A percentile compares a stretch with the other conserved stretches of the same genome.
Evolutionary conservation across 2,797 vertebrate genomes (phyloP).

Genomic region (Artibeus lituratus): DNA sequence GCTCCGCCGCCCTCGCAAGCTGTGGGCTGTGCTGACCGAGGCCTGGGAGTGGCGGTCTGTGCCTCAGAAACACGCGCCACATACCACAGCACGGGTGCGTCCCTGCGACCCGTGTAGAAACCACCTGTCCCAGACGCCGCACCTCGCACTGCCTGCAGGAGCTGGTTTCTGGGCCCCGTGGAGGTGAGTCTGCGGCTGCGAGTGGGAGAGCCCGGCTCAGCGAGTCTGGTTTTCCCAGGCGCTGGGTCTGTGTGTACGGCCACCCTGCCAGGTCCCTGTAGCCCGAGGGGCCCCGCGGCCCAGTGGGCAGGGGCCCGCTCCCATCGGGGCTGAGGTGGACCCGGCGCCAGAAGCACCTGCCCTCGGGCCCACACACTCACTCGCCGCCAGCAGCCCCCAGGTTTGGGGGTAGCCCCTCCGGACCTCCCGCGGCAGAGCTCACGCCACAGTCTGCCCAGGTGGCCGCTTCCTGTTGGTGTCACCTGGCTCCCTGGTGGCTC

Average conservation of each 20-base stretch:
- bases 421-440: constrained; percentile 22
- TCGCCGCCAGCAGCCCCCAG: neutral
- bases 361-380: neutral
- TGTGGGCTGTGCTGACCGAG: too few species aligned
- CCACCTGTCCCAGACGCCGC: too few species aligned
- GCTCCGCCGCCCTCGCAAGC: too few species aligned
- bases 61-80: too few species aligned
- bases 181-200: neutral
- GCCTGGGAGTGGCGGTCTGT: too few species aligned
- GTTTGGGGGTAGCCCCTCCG: neutral
- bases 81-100: too few species aligned
- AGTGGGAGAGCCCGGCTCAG: neutral
- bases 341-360: neutral
- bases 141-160: too few species aligned
- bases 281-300: neutral
- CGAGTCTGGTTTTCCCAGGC: neutral
- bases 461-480: neutral
- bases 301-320: neutral
- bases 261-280: fast-evolving
- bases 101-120: too few species aligned
- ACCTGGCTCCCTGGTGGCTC: neutral
- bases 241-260: neutral
- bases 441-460: neutral
- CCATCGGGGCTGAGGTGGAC: neutral
- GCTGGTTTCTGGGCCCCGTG: neutral